phyloP scores from a whole-genome alignment of 2,113 vertebrate genomes.

The Odontesthes bonariensis region DNA sequence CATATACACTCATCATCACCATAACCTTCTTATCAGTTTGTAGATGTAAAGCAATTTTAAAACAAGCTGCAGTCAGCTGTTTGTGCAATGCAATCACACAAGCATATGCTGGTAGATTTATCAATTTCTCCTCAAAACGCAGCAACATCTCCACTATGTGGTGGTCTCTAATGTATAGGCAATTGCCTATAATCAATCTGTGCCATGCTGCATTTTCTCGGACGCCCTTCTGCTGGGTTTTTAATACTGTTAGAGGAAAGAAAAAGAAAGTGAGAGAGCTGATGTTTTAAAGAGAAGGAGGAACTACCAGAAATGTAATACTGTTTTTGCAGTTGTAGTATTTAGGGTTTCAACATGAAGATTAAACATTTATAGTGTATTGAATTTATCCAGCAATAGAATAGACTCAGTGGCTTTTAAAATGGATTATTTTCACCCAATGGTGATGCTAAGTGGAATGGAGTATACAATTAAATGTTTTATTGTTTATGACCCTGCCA shows the following conservation, averaged over 20 bases:
- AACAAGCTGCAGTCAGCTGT: constrained; percentile 62
- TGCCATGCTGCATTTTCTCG: constrained; percentile 49
- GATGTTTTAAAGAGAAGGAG: constrained; percentile 31
- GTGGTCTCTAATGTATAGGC: constrained; percentile 54
- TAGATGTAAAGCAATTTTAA: constrained; percentile 25
- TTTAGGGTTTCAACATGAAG: constrained; percentile 40
- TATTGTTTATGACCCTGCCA: constrained; percentile 60
- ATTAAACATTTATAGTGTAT: constrained; percentile 39
- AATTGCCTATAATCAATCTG: constrained; percentile 70
- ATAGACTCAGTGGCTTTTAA: constrained; percentile 52
- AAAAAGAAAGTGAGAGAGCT: constrained; percentile 13
- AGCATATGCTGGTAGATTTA: constrained; percentile 37
- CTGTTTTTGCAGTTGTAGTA: constrained; percentile 45
- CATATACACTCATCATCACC: constrained; percentile 21
- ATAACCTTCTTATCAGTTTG: constrained; percentile 27
- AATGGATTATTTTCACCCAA: constrained; percentile 58
- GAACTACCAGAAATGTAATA: constrained; percentile 46
- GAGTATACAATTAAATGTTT: constrained; percentile 64
- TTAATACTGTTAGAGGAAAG: constrained; percentile 46
- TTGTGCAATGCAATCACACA: constrained; percentile 53
- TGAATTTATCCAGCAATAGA: constrained; percentile 45
- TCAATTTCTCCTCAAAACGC: constrained; percentile 47
- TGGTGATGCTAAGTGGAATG: constrained; percentile 58
- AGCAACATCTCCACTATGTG: constrained; percentile 42
- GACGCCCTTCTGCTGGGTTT: constrained; percentile 51